Percentiles rank a stretch among this genome's conserved stretches.
These are phyloP conservation scores for Dynastes maya DNA, from an alignment of 2,888 invertebrate genomes.

Conservation along the genomic window DNA sequence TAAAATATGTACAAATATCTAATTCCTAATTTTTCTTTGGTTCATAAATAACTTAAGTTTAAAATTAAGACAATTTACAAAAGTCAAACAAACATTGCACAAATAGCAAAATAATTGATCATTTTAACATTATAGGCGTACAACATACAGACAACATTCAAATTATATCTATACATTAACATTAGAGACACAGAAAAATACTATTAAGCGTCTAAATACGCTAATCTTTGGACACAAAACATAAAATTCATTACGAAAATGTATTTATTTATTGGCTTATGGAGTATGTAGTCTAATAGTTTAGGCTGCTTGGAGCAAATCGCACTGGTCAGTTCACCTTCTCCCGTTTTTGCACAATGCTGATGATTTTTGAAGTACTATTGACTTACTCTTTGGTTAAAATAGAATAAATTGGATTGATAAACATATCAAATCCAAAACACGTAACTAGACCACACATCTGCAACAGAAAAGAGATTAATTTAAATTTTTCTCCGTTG, in stretches of 20 bases:
- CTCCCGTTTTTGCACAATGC: not conserved
- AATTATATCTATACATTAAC: constrained; percentile 14
- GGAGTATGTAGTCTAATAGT: constrained; percentile 17
- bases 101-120: constrained; percentile 30
- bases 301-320: not conserved
- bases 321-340: constrained; percentile 28
- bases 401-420: constrained; percentile 36
- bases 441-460: constrained; percentile 54
- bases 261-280: constrained; percentile 11
- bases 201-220: constrained; percentile 23
- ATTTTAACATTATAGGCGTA: not conserved
- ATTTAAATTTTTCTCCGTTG: not conserved
- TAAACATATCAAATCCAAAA: constrained; percentile 57
- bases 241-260: not conserved
- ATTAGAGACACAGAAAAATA: constrained; percentile 25
- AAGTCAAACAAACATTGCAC: constrained; percentile 42
- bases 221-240: constrained; percentile 49
- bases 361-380: constrained; percentile 4
- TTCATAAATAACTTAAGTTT: constrained; percentile 49
- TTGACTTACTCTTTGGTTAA: constrained; percentile 48
- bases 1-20: constrained; percentile 47
- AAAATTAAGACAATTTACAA: constrained; percentile 37
- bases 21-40: constrained; percentile 47
- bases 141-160: constrained; percentile 15
- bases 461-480: constrained; percentile 48